A percentile compares a stretch with the other conserved stretches of the same genome.
Evolutionary conservation across 2,113 vertebrate genomes (phyloP).

Genomic region (Neogobius melanostomus): DNA sequence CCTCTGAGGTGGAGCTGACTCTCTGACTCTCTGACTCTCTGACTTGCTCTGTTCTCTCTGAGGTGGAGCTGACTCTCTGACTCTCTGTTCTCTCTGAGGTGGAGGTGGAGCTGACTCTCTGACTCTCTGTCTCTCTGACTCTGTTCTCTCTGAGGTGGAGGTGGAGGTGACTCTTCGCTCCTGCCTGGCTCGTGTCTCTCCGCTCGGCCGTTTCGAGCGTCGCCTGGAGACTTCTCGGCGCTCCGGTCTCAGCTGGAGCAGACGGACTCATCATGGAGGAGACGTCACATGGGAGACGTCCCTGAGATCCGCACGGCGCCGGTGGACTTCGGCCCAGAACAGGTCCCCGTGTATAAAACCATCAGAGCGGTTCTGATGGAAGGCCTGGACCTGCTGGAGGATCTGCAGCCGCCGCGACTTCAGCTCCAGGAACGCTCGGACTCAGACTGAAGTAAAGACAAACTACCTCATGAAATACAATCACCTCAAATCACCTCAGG

Average conservation of each 20-base stretch:
- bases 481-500: too few relatives aligned
- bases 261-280: accelerated
- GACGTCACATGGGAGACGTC: too few relatives aligned
- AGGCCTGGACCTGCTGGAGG: neutral
- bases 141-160: neutral
- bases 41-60: too few relatives aligned
- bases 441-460: too few relatives aligned
- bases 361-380: neutral
- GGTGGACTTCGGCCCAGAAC: neutral
- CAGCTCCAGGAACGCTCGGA: neutral
- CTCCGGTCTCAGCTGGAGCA: neutral
- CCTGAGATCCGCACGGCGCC: neutral
- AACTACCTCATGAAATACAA: too few relatives aligned
- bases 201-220: neutral
- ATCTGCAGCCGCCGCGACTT: neutral
- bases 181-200: neutral
- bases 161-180: constrained; percentile 2
- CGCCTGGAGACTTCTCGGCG: neutral
- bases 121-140: neutral
- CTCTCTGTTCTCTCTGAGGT: neutral
- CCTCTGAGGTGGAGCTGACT: too few relatives aligned
- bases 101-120: neutral
- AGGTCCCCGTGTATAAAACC: neutral
- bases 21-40: too few relatives aligned
- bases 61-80: too few relatives aligned